Evolutionary conservation across 2,888 invertebrate genomes (phyloP).

Genomic region (Trichogramma dendrolimi): DNA sequence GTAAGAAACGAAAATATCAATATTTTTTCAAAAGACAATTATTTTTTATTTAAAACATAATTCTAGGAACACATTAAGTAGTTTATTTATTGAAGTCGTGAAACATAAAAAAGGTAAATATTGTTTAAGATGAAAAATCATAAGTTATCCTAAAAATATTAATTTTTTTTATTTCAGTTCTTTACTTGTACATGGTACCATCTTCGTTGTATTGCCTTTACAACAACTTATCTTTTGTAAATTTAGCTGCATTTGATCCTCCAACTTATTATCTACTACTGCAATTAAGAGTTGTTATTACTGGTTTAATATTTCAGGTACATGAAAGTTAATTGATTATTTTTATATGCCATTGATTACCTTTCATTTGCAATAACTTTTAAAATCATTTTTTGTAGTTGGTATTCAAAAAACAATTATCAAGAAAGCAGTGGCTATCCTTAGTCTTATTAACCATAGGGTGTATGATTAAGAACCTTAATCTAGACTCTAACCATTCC

Average conservation of each 20-base stretch:
- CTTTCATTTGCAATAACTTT: slow-evolving; percentile 17
- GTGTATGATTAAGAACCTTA: slow-evolving; percentile 85
- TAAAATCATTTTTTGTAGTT: slow-evolving; percentile 58
- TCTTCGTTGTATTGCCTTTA: slow-evolving; percentile 88
- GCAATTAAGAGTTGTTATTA: slow-evolving; percentile 87
- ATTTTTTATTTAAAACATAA: slow-evolving; percentile 3
- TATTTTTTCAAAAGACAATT: slow-evolving; percentile 9
- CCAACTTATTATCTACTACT: slow-evolving; percentile 88
- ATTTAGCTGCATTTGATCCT: slow-evolving; percentile 87
- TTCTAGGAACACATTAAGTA: slow-evolving; percentile 20
- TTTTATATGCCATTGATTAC: slow-evolving; percentile 16
- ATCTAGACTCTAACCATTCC: slow-evolving; percentile 54
- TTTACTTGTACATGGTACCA: slow-evolving; percentile 83
- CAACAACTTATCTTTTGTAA: slow-evolving; percentile 89
- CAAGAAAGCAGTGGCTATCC: slow-evolving; percentile 82
- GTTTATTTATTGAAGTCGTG: slow-evolving; percentile 34
- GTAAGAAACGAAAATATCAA: slow-evolving; percentile 51
- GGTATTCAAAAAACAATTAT: slow-evolving; percentile 78
- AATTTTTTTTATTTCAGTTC: slow-evolving; percentile 58
- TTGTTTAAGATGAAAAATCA: slow-evolving; percentile 36
- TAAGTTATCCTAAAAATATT: slow-evolving; percentile 13
- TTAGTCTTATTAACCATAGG: slow-evolving; percentile 80
- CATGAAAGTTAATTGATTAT: slow-evolving; percentile 27
- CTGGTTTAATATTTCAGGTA: slow-evolving; percentile 89
- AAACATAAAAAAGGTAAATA: slow-evolving; percentile 42